These are phyloP conservation scores for Latheticus oryzae DNA, from an alignment of 2,888 invertebrate genomes.

Conservation along the genomic window DNA sequence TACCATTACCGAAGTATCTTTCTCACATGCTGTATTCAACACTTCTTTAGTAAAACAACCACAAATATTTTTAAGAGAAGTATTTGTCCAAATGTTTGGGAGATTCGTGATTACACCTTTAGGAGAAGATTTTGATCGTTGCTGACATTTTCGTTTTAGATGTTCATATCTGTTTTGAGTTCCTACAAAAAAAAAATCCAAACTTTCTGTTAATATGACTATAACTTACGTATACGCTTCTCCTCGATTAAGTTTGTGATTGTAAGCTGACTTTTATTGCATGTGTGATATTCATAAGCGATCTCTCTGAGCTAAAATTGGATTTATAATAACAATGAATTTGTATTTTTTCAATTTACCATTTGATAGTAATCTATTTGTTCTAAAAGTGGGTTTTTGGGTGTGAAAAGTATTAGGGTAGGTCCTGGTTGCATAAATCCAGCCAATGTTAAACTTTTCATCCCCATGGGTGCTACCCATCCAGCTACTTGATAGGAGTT, in stretches of 20 bases:
- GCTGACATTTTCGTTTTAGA: slow-evolving; percentile 44
- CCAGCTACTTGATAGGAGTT: slow-evolving; percentile 72
- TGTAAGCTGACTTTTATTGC: slow-evolving; percentile 64
- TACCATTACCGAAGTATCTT: slow-evolving; percentile 58
- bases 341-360: slow-evolving; percentile 67
- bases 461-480: slow-evolving; percentile 78
- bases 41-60: background rate
- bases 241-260: slow-evolving; percentile 14
- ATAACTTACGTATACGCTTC: slow-evolving; percentile 52
- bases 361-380: slow-evolving; percentile 76
- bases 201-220: background rate
- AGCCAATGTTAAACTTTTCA: slow-evolving; percentile 73
- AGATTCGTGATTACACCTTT: slow-evolving; percentile 12
- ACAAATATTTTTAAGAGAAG: slow-evolving; percentile 14
- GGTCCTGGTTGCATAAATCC: slow-evolving; percentile 77
- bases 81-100: slow-evolving; percentile 30
- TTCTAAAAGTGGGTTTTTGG: slow-evolving; percentile 76
- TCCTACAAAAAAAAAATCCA: slow-evolving; percentile 44
- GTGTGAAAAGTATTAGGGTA: slow-evolving; percentile 81
- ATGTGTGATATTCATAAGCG: slow-evolving; percentile 79
- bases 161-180: slow-evolving; percentile 48
- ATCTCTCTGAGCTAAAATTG: slow-evolving; percentile 76
- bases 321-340: background rate
- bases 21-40: slow-evolving; percentile 62
- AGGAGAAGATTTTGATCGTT: background rate